Evolutionary conservation across 2,797 vertebrate species (phyloP), one percentile per base, ranked within the genome.

Genomic region (Corythornis leucogaster): DNA sequence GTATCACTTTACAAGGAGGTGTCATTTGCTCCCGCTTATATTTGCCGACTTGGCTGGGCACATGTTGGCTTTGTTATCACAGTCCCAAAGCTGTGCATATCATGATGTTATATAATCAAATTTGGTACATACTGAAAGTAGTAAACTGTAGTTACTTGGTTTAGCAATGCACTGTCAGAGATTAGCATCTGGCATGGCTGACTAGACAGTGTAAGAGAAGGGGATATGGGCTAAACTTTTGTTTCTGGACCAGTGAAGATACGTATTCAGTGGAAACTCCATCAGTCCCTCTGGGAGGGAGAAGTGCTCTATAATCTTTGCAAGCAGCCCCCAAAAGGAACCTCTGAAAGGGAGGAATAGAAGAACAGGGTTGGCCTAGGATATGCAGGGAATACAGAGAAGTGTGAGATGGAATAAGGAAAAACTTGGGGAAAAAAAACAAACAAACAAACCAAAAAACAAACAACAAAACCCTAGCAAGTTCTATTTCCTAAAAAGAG

Each of bases 41-140:
- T 92, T 87, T 85, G 87, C 85, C 92, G 85, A 81, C 43, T 91
- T 53, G 18, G 40, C 8, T 83, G 59, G 70, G 48, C 59, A 80
- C 30, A 40, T 12, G 19, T 79, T 85, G 85, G 26, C 68, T 92
- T 74, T 83, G 43, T 73, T 76, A 91, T 31, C 89, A 69, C 55
- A 1, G 2, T 42, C 77, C 67, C 59, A 68, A 75, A 79, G 69
- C 59, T 66, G 63, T n/a, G 40, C n/a, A 31, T n/a, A 85, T 51
- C 25, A 31, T 45, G 67, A 62, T 73, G 63, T 83, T 89, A 59
- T 12, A 53, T n/a, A 91, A 79, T 12, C 78, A 75, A 69, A 73
- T 79, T 46, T 71, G 69, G 46, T 31, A 79, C 42, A 35, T 8
- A 45, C 45, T 69, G 59, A 42, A 87, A 71, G 54, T 78, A 89